Evolutionary conservation across 2,113 vertebrate species (phyloP).

Genomic region (Vulpes lagopus): DNA sequence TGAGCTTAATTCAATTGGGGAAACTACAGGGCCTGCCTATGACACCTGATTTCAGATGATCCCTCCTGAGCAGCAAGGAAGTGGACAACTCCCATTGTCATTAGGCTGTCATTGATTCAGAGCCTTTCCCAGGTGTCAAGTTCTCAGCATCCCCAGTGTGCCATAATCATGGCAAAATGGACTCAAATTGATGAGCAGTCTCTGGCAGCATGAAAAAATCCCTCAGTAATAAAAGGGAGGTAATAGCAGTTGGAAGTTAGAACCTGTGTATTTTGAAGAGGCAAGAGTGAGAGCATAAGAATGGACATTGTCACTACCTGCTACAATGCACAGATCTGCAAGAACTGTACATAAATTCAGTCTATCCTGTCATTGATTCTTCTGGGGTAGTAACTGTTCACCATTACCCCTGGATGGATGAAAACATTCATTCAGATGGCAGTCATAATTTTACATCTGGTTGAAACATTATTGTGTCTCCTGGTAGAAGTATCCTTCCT

Average conservation of each 20-base stretch:
- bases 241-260: not conserved
- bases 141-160: not conserved
- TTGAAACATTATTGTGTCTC: not conserved
- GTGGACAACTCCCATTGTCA: not conserved
- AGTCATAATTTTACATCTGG: not conserved
- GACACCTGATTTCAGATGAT: not conserved
- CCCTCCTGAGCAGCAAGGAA: not conserved
- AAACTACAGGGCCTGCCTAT: not conserved
- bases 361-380: not conserved
- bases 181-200: not conserved
- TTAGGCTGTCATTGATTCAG: not conserved
- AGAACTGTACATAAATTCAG: not conserved
- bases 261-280: not conserved
- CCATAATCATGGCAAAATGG: not conserved
- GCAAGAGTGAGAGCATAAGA: not conserved
- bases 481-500: not conserved
- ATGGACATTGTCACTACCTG: not conserved
- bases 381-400: not conserved
- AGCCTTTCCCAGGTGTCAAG: not conserved
- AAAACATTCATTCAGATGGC: not conserved
- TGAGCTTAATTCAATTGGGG: not conserved
- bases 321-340: not conserved
- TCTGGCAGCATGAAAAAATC: not conserved
- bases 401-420: not conserved
- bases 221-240: not conserved